Conservation (phyloP, 2,113 vertebrate genomes). For the Machaerirhynchus nigripectus region DNA sequence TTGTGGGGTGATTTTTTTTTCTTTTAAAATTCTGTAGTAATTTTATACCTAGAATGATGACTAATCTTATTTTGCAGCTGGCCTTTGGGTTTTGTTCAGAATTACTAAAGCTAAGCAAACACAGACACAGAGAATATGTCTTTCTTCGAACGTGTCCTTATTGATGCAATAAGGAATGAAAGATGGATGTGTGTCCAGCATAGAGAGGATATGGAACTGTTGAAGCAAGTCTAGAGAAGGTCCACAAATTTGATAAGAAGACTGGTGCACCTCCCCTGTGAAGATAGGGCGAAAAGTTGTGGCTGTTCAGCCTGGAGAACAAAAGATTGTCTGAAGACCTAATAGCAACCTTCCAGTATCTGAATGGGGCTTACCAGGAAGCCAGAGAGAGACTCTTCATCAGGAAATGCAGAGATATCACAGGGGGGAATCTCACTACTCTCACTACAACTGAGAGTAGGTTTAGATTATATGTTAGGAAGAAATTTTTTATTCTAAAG, state of each 20-base stretch:
- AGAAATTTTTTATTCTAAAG: neutral
- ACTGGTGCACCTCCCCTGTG: neutral
- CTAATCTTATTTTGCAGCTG: neutral
- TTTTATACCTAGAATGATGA: neutral
- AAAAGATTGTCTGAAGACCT: neutral
- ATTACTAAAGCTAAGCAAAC: neutral
- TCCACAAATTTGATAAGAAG: neutral
- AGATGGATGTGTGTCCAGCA: neutral
- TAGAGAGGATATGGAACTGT: neutral
- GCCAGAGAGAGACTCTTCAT: rapidly evolving
- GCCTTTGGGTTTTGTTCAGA: neutral
- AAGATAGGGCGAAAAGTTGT: neutral
- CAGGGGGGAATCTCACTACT: rapidly evolving
- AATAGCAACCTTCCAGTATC: neutral
- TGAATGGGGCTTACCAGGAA: neutral
- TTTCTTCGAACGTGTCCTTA: neutral
- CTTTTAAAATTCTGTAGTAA: neutral
- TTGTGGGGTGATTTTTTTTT: no score
- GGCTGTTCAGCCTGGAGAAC: neutral
- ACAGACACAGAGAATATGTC: neutral
- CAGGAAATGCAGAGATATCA: neutral
- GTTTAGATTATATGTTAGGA: neutral
- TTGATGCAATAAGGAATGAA: neutral
- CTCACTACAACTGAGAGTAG: neutral
- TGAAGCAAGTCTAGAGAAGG: neutral